A percentile compares a stretch with the other conserved stretches of the same genome.
phyloP scores from a whole-genome alignment of 1,140 invertebrate genomes.

The Schmidtea mediterranea region DNA sequence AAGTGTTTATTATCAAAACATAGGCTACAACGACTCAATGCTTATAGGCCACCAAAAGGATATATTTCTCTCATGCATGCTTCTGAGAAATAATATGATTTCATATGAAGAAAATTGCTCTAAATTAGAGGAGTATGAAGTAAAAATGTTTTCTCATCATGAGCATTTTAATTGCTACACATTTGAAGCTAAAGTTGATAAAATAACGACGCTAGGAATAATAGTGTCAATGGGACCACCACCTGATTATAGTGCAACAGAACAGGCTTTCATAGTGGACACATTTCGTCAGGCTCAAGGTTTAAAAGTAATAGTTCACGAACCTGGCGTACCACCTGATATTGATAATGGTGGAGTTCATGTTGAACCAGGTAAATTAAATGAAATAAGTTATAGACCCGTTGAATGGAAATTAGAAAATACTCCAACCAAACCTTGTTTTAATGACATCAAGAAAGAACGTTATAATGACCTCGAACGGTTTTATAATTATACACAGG shows the following conservation, averaged over 20 bases:
- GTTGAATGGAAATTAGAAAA: background rate
- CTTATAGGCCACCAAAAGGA: background rate
- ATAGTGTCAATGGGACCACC: background rate
- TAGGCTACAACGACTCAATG: background rate
- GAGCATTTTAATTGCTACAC: constrained; percentile 2
- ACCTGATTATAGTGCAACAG: background rate
- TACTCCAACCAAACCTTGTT: constrained; percentile 1
- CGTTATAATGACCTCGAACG: background rate
- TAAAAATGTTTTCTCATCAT: constrained; percentile 1
- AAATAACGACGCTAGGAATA: background rate
- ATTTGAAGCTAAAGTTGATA: background rate
- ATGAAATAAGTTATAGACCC: constrained; percentile 1
- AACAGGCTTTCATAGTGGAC: background rate
- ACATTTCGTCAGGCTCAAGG: background rate
- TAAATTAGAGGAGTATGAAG: background rate
- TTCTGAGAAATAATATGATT: background rate
- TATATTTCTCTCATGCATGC: background rate
- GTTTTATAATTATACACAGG: background rate
- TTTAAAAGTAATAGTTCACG: constrained; percentile 2
- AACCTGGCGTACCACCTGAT: background rate
- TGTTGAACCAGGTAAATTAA: constrained; percentile 6
- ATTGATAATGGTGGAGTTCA: background rate
- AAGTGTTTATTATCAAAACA: background rate
- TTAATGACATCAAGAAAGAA: background rate
- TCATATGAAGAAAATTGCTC: background rate